Conservation (phyloP, 2,113 vertebrate genomes). For the Spermophilus dauricus region DNA sequence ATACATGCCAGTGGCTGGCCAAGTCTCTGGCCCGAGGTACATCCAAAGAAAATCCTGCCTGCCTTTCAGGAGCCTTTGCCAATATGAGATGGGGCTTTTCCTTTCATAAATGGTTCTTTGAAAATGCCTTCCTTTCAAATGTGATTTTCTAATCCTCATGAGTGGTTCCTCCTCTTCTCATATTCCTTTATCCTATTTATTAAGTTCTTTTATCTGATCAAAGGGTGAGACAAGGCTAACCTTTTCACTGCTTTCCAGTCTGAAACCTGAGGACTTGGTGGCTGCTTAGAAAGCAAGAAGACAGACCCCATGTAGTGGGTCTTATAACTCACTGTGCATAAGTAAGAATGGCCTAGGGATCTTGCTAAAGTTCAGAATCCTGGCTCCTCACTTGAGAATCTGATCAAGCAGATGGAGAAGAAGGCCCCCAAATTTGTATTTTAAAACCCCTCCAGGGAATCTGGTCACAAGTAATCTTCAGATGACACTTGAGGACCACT, state of each 20-base stretch:
- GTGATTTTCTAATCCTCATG: conserved; percentile 32
- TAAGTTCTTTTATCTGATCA: conserved; percentile 25
- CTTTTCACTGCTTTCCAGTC: not conserved
- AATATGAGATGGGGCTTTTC: not conserved
- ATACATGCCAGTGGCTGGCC: not conserved
- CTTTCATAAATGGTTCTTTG: conserved; percentile 22
- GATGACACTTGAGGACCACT: not conserved
- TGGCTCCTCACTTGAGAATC: not conserved
- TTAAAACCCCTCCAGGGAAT: not conserved
- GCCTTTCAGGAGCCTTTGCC: not conserved
- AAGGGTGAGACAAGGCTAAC: not conserved
- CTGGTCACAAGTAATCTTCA: not conserved
- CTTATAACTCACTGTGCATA: not conserved
- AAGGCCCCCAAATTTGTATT: not conserved
- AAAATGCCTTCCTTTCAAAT: conserved; percentile 12
- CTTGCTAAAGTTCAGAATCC: not conserved
- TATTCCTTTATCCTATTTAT: conserved; percentile 29
- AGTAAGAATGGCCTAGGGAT: not conserved
- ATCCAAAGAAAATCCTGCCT: not conserved
- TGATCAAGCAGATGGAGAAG: not conserved
- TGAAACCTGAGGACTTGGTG: not conserved
- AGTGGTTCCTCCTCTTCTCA: not conserved
- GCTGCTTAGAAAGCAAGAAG: not conserved
- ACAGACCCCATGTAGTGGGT: not conserved
- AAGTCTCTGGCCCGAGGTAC: not conserved